These are phyloP conservation scores for Bombyx mandarina DNA, from an alignment of 1,140 invertebrate genomes.

Conservation along the genomic window DNA sequence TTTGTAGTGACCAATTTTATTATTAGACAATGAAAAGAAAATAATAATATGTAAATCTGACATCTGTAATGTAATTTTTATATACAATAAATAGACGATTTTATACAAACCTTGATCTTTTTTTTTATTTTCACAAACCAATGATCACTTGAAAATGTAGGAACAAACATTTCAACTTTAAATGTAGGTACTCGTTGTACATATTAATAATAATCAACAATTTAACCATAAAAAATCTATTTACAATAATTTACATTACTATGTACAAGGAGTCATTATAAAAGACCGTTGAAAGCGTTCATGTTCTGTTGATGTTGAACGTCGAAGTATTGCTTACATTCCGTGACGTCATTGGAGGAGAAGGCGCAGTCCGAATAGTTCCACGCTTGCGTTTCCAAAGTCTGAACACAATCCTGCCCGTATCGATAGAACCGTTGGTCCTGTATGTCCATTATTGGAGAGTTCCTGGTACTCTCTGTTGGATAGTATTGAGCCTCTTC, in stretches of 20 bases:
- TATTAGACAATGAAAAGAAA: slow-evolving; percentile 50
- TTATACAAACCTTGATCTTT: slow-evolving; percentile 51
- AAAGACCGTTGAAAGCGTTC: slow-evolving; percentile 44
- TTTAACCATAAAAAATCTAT: slow-evolving; percentile 43
- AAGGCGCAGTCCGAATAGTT: slow-evolving; percentile 50
- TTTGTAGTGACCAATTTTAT: slow-evolving; percentile 70
- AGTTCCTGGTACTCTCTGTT: slow-evolving; percentile 37
- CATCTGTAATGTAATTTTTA: slow-evolving; percentile 71
- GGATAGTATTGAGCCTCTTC: slow-evolving; percentile 56
- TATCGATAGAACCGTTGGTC: slow-evolving; percentile 52
- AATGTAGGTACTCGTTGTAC: neutral
- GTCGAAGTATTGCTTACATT: slow-evolving; percentile 50
- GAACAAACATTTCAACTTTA: slow-evolving; percentile 13
- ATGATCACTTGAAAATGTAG: slow-evolving; percentile 15
- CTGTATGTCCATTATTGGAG: slow-evolving; percentile 39
- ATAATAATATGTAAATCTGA: slow-evolving; percentile 57
- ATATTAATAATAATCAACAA: slow-evolving; percentile 16
- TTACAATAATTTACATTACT: slow-evolving; percentile 13
- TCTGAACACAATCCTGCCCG: slow-evolving; percentile 42
- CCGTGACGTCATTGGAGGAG: slow-evolving; percentile 27
- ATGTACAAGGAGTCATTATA: slow-evolving; percentile 39
- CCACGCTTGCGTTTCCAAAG: slow-evolving; percentile 43
- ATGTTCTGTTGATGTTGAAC: slow-evolving; percentile 38
- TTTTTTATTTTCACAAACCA: slow-evolving; percentile 21
- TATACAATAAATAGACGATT: slow-evolving; percentile 70